A percentile compares a stretch with the other conserved stretches of the same genome.
Evolutionary conservation across 2,797 vertebrate species (phyloP).

Genomic region (Poeciliopsis gracilis): DNA sequence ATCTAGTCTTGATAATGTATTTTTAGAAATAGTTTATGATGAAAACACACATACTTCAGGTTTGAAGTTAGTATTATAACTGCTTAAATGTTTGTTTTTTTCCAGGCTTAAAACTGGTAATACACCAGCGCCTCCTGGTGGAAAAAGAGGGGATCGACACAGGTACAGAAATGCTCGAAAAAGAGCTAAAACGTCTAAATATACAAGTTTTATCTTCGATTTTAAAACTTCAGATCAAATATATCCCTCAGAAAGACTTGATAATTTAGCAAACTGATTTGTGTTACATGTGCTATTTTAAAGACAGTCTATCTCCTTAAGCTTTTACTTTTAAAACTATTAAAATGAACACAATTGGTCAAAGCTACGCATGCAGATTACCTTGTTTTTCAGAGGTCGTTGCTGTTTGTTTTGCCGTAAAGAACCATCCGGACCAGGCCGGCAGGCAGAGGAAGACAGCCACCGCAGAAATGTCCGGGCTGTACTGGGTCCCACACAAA

Average conservation of each 20-base stretch:
- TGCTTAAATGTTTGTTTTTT: not conserved
- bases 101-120: not conserved
- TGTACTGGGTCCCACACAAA: not conserved
- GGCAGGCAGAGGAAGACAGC: constrained; percentile 11
- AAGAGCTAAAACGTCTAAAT: not conserved
- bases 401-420: not conserved
- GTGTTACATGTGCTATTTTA: not conserved
- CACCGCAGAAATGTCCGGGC: not conserved
- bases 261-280: not conserved
- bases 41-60: not conserved
- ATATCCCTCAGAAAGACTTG: not conserved
- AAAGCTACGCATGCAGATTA: constrained; percentile 10
- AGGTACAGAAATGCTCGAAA: not conserved
- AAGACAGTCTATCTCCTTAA: not conserved
- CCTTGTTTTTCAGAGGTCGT: constrained; percentile 17
- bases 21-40: not conserved
- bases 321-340: not conserved
- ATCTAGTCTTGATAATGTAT: not conserved
- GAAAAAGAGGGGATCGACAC: not conserved
- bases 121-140: constrained; percentile 37
- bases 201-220: not conserved
- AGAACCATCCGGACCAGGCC: not conserved
- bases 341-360: not conserved
- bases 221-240: not conserved
- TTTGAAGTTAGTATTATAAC: not conserved